Conservation (phyloP, 2,113 vertebrate species). For the Hylia prasina region DNA sequence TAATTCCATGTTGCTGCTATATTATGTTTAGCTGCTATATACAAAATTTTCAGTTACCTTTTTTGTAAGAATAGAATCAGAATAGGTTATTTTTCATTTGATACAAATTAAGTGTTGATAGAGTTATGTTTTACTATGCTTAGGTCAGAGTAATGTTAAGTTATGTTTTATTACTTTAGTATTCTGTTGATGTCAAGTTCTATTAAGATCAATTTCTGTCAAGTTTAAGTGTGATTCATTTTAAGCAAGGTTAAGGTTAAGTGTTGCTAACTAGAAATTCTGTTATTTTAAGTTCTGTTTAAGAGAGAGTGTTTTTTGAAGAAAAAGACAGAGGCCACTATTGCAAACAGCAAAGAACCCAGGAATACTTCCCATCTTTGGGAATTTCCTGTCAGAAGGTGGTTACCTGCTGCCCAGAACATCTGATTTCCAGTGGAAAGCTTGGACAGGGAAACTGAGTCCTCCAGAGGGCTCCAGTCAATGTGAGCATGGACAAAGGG, state of each 20-base stretch:
- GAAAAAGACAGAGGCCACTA: background rate
- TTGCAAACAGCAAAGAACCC: background rate
- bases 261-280: background rate
- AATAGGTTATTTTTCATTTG: background rate
- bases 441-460: fast-evolving
- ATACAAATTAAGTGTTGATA: background rate
- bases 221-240: background rate
- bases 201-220: background rate
- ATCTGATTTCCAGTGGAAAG: background rate
- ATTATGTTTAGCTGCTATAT: background rate
- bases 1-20: background rate
- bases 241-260: background rate
- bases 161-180: background rate
- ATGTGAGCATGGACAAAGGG: background rate
- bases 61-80: background rate
- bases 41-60: background rate
- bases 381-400: background rate
- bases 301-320: background rate
- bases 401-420: background rate
- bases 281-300: background rate
- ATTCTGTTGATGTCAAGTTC: background rate
- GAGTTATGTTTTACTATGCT: background rate
- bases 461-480: background rate
- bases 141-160: background rate
- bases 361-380: background rate